A percentile compares a stretch with the other conserved stretches of the same genome.
phyloP scores from a whole-genome alignment of 1,140 invertebrate species.

The Sitodiplosis mosellana region DNA sequence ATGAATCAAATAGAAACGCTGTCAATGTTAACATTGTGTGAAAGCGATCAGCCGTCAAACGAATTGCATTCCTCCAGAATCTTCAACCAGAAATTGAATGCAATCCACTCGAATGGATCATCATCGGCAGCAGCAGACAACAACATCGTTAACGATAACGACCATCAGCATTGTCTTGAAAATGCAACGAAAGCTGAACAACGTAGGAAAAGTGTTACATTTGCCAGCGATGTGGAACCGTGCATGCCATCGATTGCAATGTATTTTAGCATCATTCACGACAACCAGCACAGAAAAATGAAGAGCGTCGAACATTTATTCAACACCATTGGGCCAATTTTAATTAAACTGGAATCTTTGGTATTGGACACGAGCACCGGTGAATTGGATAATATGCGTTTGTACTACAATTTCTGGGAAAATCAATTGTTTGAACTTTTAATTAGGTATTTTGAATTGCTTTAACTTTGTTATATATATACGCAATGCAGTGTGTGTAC shows the following conservation, averaged over 20 bases:
- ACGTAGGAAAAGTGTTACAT: background rate
- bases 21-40: too few species aligned
- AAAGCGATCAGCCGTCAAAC: too few species aligned
- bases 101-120: too few species aligned
- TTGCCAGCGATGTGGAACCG: too few species aligned
- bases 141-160: too few species aligned
- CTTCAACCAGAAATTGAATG: too few species aligned
- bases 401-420: conserved; percentile 52
- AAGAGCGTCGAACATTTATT: conserved; percentile 47
- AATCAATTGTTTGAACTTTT: conserved; percentile 41
- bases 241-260: background rate
- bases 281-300: conserved; percentile 23
- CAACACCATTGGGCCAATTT: conserved; percentile 48
- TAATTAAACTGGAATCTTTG: conserved; percentile 65
- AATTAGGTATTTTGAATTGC: conserved; percentile 31
- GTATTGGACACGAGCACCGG: conserved; percentile 46
- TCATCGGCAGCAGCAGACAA: too few species aligned
- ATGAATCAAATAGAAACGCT: too few species aligned
- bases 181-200: too few species aligned
- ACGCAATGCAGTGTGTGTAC: background rate
- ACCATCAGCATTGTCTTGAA: too few species aligned
- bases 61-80: too few species aligned
- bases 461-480: conserved; percentile 1
- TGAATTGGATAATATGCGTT: conserved; percentile 38
- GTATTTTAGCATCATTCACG: background rate